Base-by-base conservation (phyloP, 2,797 vertebrate species). In the Naso thynnoides region DNA sequence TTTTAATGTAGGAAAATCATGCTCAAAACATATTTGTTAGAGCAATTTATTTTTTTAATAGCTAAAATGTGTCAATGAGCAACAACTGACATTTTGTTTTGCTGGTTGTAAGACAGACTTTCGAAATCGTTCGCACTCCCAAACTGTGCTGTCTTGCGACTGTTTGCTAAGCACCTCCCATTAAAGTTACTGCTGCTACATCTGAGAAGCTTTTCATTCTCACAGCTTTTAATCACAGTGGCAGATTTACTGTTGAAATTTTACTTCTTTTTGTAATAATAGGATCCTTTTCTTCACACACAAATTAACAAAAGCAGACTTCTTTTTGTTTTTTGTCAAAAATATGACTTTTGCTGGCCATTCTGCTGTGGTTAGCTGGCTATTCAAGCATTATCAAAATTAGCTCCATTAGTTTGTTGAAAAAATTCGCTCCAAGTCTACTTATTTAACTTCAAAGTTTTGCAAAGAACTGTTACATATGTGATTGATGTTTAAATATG, bases 81-180 rank as follows among this genome's bases (percentile, higher is more conserved):
- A 56, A 56, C 53, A 44, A 48, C 6, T 14, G 9, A 33, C 39
- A 39, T 49, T 69, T 50, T 70, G 47, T 47, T 56, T 52, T 42
- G 65, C 39, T 72, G 58, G 42, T 21, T 65, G 6, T 26, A 41
- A 55, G 21, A 49, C 14, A 68, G 41, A 33, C 4, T 29, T 14
- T 49, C 11, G 44, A 60, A 54, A 41, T 26, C 24, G 26, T 11
- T 42, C 50, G 48, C 38, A 15, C 31, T 61, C 33, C 33, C 36
- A 38, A 58, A 47, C 24, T 3, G 0, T 31, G 27, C 13, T 18
- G 53, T 49, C 5, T 60, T 3, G 1, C 49, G 42, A 61, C n/a
- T 19, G 41, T 70, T 66, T 1, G 52, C 60, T 52, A 47, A 65
- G 44, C 26, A 38, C 62, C 26, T 13, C 8, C 24, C 31, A 5